Percentiles rank a stretch among this genome's conserved stretches.
phyloP scores from a whole-genome alignment of 2,113 vertebrate genomes.

The Telmatochromis sp. region DNA sequence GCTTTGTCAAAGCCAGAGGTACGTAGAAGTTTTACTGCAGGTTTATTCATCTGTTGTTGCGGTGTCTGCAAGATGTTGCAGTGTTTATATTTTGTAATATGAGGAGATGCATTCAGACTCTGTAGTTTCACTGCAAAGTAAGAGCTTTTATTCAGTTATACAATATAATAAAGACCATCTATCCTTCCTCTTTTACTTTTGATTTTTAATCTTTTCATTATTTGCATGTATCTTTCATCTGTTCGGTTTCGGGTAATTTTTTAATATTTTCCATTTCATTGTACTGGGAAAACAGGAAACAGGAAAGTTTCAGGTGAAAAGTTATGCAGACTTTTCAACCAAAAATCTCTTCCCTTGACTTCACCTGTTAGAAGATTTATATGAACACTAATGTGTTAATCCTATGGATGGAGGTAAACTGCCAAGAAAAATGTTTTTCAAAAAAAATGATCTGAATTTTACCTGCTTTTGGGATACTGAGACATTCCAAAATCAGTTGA shows the following conservation, averaged over 20 bases:
- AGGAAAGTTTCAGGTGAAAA: not conserved
- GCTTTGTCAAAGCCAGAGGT: constrained; percentile 77
- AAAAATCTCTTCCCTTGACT: not conserved
- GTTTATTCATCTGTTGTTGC: not conserved
- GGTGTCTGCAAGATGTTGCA: not conserved
- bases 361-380: not conserved
- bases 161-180: not conserved
- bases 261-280: not conserved
- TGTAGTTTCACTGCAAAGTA: not conserved
- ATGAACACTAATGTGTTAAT: not conserved
- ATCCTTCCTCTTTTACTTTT: not conserved
- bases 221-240: not conserved
- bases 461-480: not conserved
- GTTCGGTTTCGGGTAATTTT: not conserved
- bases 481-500: not conserved
- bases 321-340: not conserved
- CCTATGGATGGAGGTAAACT: not conserved
- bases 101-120: not conserved
- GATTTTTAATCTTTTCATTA: not conserved
- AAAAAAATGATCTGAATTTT: not conserved
- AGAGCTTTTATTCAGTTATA: not conserved
- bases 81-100: not conserved
- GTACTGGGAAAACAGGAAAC: not conserved
- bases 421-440: not conserved
- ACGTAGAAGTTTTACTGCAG: constrained; percentile 27